These are phyloP conservation scores for Odontocolon sp. DNA, from an alignment of 2,888 invertebrate species.

Conservation along the genomic window DNA sequence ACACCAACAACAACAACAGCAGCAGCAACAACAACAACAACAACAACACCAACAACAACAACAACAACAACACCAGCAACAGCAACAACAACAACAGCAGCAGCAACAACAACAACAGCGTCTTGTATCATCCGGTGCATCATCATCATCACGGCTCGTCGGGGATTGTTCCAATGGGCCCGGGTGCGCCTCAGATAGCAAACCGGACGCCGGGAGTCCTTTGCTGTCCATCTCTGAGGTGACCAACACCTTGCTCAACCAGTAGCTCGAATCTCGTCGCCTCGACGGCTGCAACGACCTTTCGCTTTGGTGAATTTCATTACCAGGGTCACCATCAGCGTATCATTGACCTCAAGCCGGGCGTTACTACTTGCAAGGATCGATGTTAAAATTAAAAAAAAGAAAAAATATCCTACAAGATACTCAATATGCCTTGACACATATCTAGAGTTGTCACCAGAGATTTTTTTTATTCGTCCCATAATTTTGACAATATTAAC, in stretches of 20 bases:
- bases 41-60: slow-evolving; percentile 72
- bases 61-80: slow-evolving; percentile 78
- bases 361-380: slow-evolving; percentile 55
- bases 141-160: slow-evolving; percentile 71
- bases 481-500: no score
- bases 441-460: no score
- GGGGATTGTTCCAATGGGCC: slow-evolving; percentile 75
- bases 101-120: slow-evolving; percentile 79
- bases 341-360: slow-evolving; percentile 44
- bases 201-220: slow-evolving; percentile 85
- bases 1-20: slow-evolving; percentile 68
- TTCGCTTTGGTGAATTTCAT: slow-evolving; percentile 59
- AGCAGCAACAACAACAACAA: slow-evolving; percentile 67
- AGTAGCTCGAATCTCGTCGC: slow-evolving; percentile 79
- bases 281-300: slow-evolving; percentile 66
- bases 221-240: slow-evolving; percentile 90
- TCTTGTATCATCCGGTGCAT: slow-evolving; percentile 80
- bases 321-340: slow-evolving; percentile 42
- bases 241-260: slow-evolving; percentile 88
- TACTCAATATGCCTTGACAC: no score
- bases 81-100: slow-evolving; percentile 75
- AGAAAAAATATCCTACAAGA: no score
- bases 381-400: slow-evolving; percentile 44
- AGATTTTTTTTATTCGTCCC: no score
- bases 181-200: slow-evolving; percentile 81